Percentiles rank a stretch among this genome's conserved stretches.
Conservation (phyloP, 2,113 vertebrate genomes). For the Cisticola juncidis region DNA sequence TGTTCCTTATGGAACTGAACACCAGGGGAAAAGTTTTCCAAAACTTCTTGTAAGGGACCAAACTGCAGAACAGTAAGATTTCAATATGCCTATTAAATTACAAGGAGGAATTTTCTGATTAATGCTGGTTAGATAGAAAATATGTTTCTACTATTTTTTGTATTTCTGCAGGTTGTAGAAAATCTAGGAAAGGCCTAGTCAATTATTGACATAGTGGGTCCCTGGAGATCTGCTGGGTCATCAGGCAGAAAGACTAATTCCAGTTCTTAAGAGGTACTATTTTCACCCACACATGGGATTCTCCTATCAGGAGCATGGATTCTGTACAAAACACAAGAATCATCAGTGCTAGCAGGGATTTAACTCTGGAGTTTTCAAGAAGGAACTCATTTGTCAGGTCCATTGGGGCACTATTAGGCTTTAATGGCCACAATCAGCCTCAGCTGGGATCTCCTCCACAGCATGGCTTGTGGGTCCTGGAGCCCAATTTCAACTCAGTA, state of each 20-base stretch:
- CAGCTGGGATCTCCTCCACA: not conserved
- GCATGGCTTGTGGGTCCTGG: not conserved
- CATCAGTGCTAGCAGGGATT: not conserved
- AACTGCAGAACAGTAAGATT: not conserved
- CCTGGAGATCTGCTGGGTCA: not conserved
- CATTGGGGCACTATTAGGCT: not conserved
- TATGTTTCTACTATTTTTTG: not conserved
- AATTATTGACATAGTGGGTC: not conserved
- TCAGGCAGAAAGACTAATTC: not conserved
- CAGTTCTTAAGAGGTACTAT: not conserved
- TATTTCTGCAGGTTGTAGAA: not conserved
- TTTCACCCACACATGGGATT: not conserved
- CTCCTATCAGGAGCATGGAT: fast-evolving
- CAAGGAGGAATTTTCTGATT: not conserved
- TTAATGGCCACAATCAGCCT: not conserved
- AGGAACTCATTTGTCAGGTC: not conserved
- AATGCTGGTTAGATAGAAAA: not conserved
- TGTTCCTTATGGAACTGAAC: not conserved
- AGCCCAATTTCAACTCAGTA: not conserved
- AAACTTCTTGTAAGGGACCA: not conserved
- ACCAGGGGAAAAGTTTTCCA: not conserved
- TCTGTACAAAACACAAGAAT: not conserved
- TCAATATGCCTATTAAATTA: not conserved
- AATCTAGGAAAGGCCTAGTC: not conserved
- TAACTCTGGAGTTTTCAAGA: not conserved